Evolutionary conservation across 2,797 vertebrate genomes (phyloP), one percentile per base, ranked within the genome.

Genomic region (Coilia nasus): DNA sequence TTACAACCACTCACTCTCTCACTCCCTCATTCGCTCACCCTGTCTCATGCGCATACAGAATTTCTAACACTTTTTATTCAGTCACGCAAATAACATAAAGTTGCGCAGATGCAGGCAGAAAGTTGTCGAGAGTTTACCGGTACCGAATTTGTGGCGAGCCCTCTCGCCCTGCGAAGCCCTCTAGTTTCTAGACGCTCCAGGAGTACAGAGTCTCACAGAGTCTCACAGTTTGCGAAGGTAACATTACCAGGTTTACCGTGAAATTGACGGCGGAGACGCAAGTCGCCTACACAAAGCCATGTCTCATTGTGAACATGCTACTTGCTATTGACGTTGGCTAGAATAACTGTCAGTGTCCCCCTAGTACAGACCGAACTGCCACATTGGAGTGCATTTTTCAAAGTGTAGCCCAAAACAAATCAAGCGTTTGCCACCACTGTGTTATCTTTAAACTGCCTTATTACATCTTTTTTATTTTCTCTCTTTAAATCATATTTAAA

Each of bases 91-190:
- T 86, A 81, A 92, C 54, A 88, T 88, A 86, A 90, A 95, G 93
- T 94, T 94, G 89, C 84, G 84, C 75, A 84, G 88, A 82, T 88
- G 86, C 89, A 84, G 64, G 87, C 86, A 87, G 88, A 87, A 95
- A 94, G 90, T 95, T 91, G 89, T 90, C 86, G 85, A 87, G 86
- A 84, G 88, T 90, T 67, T 78, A 78, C 35, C 71, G 15, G 71
- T 15, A 44, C 31, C 89, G 89, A 90, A 89, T 71, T 87, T 54
- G 92, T 95, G 95, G 96, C 95, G 96, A 96, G 96, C 96, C 96
- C 96, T 96, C 93, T 95, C 92, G 93, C 83, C 93, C 91, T 83
- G 89, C 87, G 31, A 87, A 81, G 88, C 82, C 14, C 9, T 81
- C 71, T 88, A 44, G 71, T 78, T 78, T 78, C 89, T 86, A 88